Conservation (phyloP, 2,113 vertebrate genomes). For the Psittacula cyanocephala region DNA sequence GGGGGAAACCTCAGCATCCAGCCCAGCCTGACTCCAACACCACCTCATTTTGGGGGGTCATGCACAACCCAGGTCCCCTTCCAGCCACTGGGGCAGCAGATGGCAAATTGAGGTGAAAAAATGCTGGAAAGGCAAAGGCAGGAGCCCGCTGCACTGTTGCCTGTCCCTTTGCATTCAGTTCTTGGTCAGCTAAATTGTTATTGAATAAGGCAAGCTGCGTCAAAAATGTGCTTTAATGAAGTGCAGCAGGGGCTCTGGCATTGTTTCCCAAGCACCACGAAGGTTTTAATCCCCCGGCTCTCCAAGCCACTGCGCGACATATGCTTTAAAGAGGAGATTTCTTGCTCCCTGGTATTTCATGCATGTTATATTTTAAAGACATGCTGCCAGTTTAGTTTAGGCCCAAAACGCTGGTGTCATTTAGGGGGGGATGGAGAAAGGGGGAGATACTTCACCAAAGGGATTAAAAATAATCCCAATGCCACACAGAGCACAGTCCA, state of each 20-base stretch:
- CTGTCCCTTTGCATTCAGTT: constrained; percentile 25
- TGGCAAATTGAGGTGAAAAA: background rate
- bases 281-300: background rate
- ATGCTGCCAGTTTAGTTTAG: background rate
- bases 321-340: constrained; percentile 7
- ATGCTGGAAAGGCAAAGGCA: background rate
- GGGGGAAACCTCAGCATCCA: background rate
- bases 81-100: background rate
- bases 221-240: constrained; percentile 46
- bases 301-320: background rate
- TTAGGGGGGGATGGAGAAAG: background rate
- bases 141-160: background rate
- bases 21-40: background rate
- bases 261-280: background rate
- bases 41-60: background rate
- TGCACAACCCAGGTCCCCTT: background rate
- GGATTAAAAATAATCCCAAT: background rate
- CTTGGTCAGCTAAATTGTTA: background rate
- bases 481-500: background rate
- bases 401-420: background rate
- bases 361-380: background rate
- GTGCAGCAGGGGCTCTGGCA: constrained; percentile 47
- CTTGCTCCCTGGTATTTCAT: background rate
- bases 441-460: background rate
- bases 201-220: constrained; percentile 1